Conservation (phyloP, 35 echinoderm and acorn worm genomes). For the Antedon bifida region DNA sequence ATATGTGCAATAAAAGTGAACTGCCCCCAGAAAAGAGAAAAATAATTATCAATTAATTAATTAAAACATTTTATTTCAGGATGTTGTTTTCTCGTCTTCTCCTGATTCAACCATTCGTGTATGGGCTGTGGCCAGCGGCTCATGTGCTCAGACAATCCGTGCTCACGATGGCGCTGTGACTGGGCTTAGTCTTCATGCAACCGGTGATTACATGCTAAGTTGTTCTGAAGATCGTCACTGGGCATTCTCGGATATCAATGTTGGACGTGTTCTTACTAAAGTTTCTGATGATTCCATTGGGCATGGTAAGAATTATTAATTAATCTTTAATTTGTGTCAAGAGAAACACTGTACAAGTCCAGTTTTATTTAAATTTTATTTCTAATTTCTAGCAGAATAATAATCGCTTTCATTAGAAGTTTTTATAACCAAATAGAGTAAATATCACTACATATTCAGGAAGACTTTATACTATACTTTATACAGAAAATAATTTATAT, state of each 20-base stretch:
- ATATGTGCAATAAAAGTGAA: too few relatives aligned
- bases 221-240: constrained; percentile 95
- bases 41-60: neutral
- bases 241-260: constrained; percentile 91
- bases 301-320: constrained; percentile 39
- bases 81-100: constrained; percentile 89
- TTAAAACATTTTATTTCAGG: constrained; percentile 16
- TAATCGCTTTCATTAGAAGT: too few relatives aligned
- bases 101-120: constrained; percentile 82
- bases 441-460: too few relatives aligned
- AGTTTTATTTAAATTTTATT: too few relatives aligned
- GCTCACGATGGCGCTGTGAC: constrained; percentile 83
- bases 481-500: too few relatives aligned
- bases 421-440: too few relatives aligned
- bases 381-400: too few relatives aligned
- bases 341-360: too few relatives aligned
- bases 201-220: constrained; percentile 85
- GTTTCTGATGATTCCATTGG: constrained; percentile 88
- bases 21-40: too few relatives aligned
- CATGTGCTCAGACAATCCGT: constrained; percentile 64
- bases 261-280: constrained; percentile 76
- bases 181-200: constrained; percentile 86
- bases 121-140: constrained; percentile 66
- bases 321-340: too few relatives aligned
- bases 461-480: too few relatives aligned